Evolutionary conservation across 2,113 vertebrate genomes (phyloP), one percentile per base, ranked within the genome.

Genomic region (Pterophyllum scalare): DNA sequence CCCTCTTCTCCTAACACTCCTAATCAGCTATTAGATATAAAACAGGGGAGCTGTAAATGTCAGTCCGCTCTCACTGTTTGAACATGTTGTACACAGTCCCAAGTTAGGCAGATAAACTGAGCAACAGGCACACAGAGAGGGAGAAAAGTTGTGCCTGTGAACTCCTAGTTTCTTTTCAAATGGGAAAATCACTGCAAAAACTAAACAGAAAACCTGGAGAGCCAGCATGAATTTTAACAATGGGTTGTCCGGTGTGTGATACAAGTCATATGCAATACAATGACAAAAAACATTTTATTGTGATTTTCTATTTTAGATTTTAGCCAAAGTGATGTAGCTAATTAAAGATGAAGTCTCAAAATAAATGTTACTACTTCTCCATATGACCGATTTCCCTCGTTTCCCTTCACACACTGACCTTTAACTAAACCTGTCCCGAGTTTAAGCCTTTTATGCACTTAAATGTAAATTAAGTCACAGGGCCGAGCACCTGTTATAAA

Each of bases 241-340:
- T 28, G 0, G 0, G 0, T 28, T 7, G 9, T 49, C 40, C 9
- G 20, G 2, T 70, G 28, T 49, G 65, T 49, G 15, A 11, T 70
- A 46, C 2, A 5, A 46, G 43, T 5, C 4, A 46, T 15, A 46
- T 46, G 20, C 5, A 70, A 52, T 52, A 20, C 17, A 20, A 0
- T 49, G 15, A 49, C 46, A 12, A 19, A 26, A 49, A 24, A 15
- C 0, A 28, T 49, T 70, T 13, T 43, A 38, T 38, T 13, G 4
- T 4, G 11, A 12, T 13, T 13, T 43, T 70, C 40, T 70, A 2
- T 70, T 49, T 28, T 1, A 49, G 24, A 9, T 28, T 70, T 72
- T 15, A 70, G 43, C 24, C 43, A 70, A 49, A 70, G 24, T 6
- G 43, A 52, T 0, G 0, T 3, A 31, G 19, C 26, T 14, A 1